phyloP scores from a whole-genome alignment of 2,113 vertebrate genomes.

The Gallinago media region DNA sequence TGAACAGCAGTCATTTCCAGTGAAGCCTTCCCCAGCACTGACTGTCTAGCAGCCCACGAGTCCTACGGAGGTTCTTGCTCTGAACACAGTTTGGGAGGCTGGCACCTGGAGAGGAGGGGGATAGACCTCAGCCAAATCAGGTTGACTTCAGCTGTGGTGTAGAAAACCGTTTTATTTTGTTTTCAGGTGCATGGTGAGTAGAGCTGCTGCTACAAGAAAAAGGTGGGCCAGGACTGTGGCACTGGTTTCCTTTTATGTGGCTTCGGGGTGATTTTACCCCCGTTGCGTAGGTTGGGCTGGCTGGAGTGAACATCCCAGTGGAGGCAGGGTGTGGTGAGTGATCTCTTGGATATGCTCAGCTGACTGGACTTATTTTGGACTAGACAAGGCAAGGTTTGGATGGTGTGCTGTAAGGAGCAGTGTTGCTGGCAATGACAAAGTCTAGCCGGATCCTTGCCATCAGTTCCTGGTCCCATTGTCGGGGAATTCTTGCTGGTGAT shows the following conservation, averaged over 20 bases:
- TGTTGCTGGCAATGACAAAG: background rate
- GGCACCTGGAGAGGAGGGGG: background rate
- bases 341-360: background rate
- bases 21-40: background rate
- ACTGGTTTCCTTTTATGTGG: background rate
- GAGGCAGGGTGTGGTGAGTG: background rate
- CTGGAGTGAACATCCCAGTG: fast-evolving
- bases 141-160: background rate
- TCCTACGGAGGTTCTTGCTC: fast-evolving
- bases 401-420: background rate
- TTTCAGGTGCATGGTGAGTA: background rate
- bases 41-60: background rate
- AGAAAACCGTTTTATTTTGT: background rate
- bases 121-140: background rate
- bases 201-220: background rate
- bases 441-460: background rate
- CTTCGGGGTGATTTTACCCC: background rate
- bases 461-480: background rate
- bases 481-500: background rate
- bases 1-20: background rate
- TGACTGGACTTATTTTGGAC: background rate
- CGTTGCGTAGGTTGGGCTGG: fast-evolving
- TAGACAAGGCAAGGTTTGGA: background rate
- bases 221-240: background rate
- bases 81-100: background rate